Evolutionary conservation across 23 tunicate species (phyloP), one percentile per base, ranked within the genome.

Genomic region (Styela clava): DNA sequence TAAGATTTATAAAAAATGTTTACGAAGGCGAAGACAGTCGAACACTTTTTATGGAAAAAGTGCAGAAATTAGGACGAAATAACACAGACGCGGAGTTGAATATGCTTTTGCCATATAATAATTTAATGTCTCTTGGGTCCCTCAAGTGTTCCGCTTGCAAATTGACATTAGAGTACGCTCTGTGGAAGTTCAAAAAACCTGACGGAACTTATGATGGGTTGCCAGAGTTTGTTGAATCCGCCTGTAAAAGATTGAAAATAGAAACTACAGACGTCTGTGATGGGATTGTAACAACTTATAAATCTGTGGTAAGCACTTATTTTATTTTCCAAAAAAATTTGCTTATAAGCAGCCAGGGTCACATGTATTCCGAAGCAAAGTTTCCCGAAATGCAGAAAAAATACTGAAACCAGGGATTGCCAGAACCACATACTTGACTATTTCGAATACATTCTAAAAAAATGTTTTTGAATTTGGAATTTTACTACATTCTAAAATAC

Each of bases 191-290:
- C 27, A 61, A 82, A n/a, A 87, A 87, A 5, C 89, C 98, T 0
- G 87, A 93, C 44, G 86, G 87, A 28, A 84, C 77, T 20, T 93
- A 93, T 69, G 74, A 79, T 1, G 93, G 93, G 28, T 69, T 93
- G 63, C 79, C 86, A 34, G 69, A 64, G 20, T 88, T 80, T 64
- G 70, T 85, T 1, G 77, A 73, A 24, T 20, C 36, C 1, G 52
- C 61, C 30, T 93, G 98, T 69, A 78, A 73, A 62, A 25, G 79
- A 21, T 64, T 88, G 5, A 36, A 78, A 1, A 88, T 93, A 21
- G 93, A 87, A 70, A 32, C 79, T 16, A 62, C 51, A 0, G 52
- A 44, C 7, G 85, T 93, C 12, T 93, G 98, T 73, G 34, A 69
- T 36, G 98, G 98, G 35, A 88, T 88, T 23, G 85, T 93, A 1